Evolutionary conservation across 2,888 invertebrate genomes (phyloP).

Genomic region (Amblyjoppa fuscipennis): DNA sequence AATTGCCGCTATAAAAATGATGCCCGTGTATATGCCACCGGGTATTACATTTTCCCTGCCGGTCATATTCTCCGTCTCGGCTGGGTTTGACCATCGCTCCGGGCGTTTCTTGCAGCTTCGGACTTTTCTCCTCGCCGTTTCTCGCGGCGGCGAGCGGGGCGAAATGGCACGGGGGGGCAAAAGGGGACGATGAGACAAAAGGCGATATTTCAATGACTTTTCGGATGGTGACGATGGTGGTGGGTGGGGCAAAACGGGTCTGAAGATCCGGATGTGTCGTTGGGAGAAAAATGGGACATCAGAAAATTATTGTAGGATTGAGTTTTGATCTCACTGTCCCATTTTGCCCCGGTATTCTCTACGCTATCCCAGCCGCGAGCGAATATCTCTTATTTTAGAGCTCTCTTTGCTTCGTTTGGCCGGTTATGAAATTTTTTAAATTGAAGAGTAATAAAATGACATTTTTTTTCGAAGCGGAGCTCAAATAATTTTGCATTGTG

Average conservation of each 20-base stretch:
- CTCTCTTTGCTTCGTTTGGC: neutral
- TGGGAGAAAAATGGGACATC: too few relatives aligned
- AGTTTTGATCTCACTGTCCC: too few relatives aligned
- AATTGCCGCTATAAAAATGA: slow-evolving; percentile 84
- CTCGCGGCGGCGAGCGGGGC: too few relatives aligned
- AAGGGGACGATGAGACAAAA: too few relatives aligned
- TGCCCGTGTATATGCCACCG: slow-evolving; percentile 80
- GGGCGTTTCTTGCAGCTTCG: neutral
- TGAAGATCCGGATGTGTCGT: too few relatives aligned
- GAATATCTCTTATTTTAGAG: neutral
- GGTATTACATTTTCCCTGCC: slow-evolving; percentile 77
- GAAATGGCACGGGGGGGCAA: too few relatives aligned
- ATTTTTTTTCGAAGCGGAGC: neutral
- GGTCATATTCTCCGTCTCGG: slow-evolving; percentile 28
- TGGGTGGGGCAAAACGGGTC: too few relatives aligned
- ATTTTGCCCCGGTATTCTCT: too few relatives aligned
- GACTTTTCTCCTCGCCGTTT: neutral
- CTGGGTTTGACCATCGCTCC: slow-evolving; percentile 9
- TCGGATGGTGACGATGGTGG: too few relatives aligned
- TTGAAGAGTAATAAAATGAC: neutral
- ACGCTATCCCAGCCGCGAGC: neutral
- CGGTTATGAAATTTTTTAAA: neutral
- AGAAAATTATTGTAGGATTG: too few relatives aligned
- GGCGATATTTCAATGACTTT: too few relatives aligned
- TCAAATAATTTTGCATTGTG: neutral